Conservation (phyloP, 2,888 invertebrate species). For the Sisyra terminalis region DNA sequence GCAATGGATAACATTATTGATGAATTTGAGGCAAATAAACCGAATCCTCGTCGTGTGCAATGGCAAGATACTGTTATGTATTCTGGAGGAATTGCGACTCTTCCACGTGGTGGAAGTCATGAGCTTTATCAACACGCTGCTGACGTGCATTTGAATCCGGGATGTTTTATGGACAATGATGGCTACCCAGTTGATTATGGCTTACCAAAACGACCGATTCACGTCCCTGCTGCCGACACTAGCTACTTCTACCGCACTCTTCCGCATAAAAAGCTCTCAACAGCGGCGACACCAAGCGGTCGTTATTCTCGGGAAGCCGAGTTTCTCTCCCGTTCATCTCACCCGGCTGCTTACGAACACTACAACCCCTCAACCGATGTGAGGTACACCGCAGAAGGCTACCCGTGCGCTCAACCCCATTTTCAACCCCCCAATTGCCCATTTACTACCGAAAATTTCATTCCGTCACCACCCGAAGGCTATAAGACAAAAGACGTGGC, state of each 20-base stretch:
- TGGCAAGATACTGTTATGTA: slow-evolving; percentile 25
- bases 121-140: slow-evolving; percentile 47
- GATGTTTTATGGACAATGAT: slow-evolving; percentile 60
- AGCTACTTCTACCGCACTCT: slow-evolving; percentile 54
- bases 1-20: slow-evolving; percentile 19
- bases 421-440: slow-evolving; percentile 15
- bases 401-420: slow-evolving; percentile 32
- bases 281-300: slow-evolving; percentile 34
- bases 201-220: slow-evolving; percentile 39
- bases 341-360: slow-evolving; percentile 33
- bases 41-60: slow-evolving; percentile 33
- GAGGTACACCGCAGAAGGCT: slow-evolving; percentile 66
- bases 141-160: slow-evolving; percentile 57
- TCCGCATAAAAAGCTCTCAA: slow-evolving; percentile 48
- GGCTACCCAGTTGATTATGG: slow-evolving; percentile 69
- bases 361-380: slow-evolving; percentile 35
- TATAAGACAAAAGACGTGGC: slow-evolving; percentile 44
- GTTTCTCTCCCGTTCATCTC: slow-evolving; percentile 35
- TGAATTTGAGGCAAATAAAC: slow-evolving; percentile 16
- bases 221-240: slow-evolving; percentile 15
- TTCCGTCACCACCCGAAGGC: slow-evolving; percentile 53
- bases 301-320: slow-evolving; percentile 48
- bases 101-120: slow-evolving; percentile 30
- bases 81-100: slow-evolving; percentile 21
- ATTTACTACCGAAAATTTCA: slow-evolving; percentile 27